Evolutionary conservation across 1,140 invertebrate species (phyloP), one percentile per base, ranked within the genome.

Genomic region (Oedothorax gibbosus): DNA sequence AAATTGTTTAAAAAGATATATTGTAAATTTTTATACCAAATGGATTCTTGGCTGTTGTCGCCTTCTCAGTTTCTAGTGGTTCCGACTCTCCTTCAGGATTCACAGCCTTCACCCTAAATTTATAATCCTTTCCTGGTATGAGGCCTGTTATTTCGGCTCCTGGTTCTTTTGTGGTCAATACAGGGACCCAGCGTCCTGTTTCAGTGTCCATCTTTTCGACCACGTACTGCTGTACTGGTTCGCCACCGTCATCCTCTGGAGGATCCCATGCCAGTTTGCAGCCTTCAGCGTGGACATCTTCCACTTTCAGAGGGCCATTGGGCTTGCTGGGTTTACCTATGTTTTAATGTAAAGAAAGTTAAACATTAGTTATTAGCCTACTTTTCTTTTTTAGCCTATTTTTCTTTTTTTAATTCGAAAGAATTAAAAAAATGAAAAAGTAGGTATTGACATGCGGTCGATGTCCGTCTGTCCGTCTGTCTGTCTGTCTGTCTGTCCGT

Each of bases 101-200:
- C 14, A 99, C 95, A 82, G 98, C 98, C 90, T 97, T 98, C 0
- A 99, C 97, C 72, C 98, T 92, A 93, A 99, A 99, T 90, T 96
- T 93, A 90, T 99, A 99, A 89, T 98, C 96, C 90, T 99, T 98
- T 85, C 98, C 98, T 91, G 98, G 97, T 71, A 96, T 96, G 0
- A 99, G 91, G 7, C 96, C 97, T 35, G 93, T 93, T 11, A 92
- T 89, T 12, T 87, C 87, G 21, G 86, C 87, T 18, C 85, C 82
- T 7, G 87, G 96, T 8, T 93, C 94, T 90, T 97, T 98, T 18
- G 94, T 94, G 18, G 95, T 96, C 54, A 93, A 94, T 21, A 96
- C 96, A 14, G 97, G 97, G 12, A 98, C 95, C 97, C 97, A 99
- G 87, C 97, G 91, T 14, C 97, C 97, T 49, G 95, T 95, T 87